Base-by-base conservation (phyloP, 2,113 vertebrate genomes). In the Litocranius walleri region DNA sequence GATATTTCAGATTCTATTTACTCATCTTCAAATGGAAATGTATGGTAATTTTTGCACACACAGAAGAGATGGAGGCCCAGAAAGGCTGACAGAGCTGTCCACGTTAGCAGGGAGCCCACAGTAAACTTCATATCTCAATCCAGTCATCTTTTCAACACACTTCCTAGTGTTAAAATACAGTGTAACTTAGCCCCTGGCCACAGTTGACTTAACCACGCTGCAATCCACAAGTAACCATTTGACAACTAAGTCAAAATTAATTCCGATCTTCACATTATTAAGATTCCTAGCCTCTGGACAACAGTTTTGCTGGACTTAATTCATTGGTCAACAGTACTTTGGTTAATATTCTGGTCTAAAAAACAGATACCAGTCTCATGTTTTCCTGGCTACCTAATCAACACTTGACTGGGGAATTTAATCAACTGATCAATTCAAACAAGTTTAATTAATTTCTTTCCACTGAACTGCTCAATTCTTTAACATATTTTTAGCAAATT, bases 381-480 rank as follows among this genome's bases (percentile, higher is more conserved):
- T 57, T 93, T 84, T 54, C 71, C 61, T 52, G n/a, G 8, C 88
- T 91, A 45, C 77, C 40, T 83, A 29, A 64, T 54, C 92, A 82
- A 93, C 25, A 33, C 14, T 77, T 48, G 87, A 4, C n/a, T 50
- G 45, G 64, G 27, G n/a, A 21, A 67, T 91, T 59, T 74, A 91
- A 95, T 95, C 96, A 95, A 71, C 54, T 7, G 48, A 95, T 96
- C 74, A 27, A 94, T 83, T 91, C 54, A 59, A 90, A 96, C 88
- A 36, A 84, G 84, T 40, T 96, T 93, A 92, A 96, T 96, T 93
- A 97, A 82, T 96, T 83, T 97, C 33, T 74, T 95, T 67, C 59
- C 59, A 61, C 90, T 54, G 54, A 96, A 90, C 62, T 30, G 10
- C 33, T 94, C 57, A 67, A 78, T 45, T 90, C 23, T 90, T 85